Evolutionary conservation across 2,888 invertebrate species (phyloP).

Genomic region (Drosophila siamana): DNA sequence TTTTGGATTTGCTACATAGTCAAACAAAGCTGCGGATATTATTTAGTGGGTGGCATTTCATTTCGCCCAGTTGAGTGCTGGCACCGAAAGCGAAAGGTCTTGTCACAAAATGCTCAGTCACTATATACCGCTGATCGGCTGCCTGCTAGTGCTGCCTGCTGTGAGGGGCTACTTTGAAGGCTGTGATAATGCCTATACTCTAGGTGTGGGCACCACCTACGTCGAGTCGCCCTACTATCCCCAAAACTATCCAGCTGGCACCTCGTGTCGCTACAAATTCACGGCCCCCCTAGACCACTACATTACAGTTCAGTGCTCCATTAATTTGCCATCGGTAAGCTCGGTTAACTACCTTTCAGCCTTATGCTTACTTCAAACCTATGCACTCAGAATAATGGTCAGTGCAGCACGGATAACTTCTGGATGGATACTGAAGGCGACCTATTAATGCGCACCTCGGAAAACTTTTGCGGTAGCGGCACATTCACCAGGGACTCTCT

Average conservation of each 20-base stretch:
- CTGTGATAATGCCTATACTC: slow-evolving; percentile 71
- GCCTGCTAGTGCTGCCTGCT: slow-evolving; percentile 49
- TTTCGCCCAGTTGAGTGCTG: slow-evolving; percentile 61
- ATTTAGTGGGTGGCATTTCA: slow-evolving; percentile 40
- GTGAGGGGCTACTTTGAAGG: slow-evolving; percentile 63
- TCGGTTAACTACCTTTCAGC: background rate
- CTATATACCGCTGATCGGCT: slow-evolving; percentile 43
- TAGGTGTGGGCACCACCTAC: slow-evolving; percentile 61
- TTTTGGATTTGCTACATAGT: slow-evolving; percentile 31
- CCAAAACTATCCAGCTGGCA: slow-evolving; percentile 69
- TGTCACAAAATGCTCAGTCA: slow-evolving; percentile 44
- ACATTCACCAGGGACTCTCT: slow-evolving; percentile 60
- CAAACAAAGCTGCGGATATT: slow-evolving; percentile 45
- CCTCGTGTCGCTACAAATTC: slow-evolving; percentile 83
- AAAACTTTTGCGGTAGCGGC: slow-evolving; percentile 81
- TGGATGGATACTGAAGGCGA: slow-evolving; percentile 83
- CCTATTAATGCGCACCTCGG: slow-evolving; percentile 66
- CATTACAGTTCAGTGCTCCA: slow-evolving; percentile 71
- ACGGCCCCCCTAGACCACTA: slow-evolving; percentile 76
- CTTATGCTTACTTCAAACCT: background rate
- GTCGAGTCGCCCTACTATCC: slow-evolving; percentile 83
- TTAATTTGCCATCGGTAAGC: slow-evolving; percentile 75
- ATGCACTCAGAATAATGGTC: slow-evolving; percentile 34
- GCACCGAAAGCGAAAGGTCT: slow-evolving; percentile 41
- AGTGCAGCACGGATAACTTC: slow-evolving; percentile 80